Conservation (phyloP, 2,888 invertebrate genomes). For the Atethmia centrago region DNA sequence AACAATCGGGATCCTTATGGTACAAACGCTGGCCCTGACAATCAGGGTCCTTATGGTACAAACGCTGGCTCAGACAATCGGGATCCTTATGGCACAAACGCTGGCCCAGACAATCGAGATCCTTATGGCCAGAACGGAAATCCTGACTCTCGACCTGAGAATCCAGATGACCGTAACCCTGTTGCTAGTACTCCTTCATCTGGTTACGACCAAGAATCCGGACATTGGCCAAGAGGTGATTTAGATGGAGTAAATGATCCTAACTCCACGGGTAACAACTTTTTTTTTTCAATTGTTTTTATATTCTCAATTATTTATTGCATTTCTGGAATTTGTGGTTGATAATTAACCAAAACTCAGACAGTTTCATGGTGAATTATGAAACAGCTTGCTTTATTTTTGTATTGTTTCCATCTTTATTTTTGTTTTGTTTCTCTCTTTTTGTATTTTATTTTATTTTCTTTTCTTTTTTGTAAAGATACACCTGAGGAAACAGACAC, state of each 20-base stretch:
- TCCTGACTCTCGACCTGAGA: neutral
- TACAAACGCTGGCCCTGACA: neutral
- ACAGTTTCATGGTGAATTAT: neutral
- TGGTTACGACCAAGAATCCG: slow-evolving; percentile 1
- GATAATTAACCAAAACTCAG: neutral
- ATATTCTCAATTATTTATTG: neutral
- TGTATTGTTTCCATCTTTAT: neutral
- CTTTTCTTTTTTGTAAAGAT: slow-evolving; percentile 38
- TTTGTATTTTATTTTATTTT: slow-evolving; percentile 43
- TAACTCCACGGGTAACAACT: slow-evolving; percentile 30
- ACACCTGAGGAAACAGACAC: neutral
- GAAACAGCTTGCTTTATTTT: slow-evolving; percentile 11
- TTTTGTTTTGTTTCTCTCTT: slow-evolving; percentile 12
- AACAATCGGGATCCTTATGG: neutral
- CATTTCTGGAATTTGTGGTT: neutral
- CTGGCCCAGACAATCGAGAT: neutral
- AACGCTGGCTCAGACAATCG: neutral
- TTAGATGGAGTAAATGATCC: slow-evolving; percentile 11
- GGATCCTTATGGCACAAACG: neutral
- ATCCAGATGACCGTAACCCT: slow-evolving; percentile 26
- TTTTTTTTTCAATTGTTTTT: slow-evolving; percentile 20
- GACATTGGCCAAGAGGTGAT: slow-evolving; percentile 34
- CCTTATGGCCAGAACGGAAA: neutral
- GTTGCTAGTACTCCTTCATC: neutral
- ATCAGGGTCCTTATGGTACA: neutral